Percentiles rank a stretch among this genome's conserved stretches.
Conservation (phyloP, 2,797 vertebrate species). For the Menidia menidia region DNA sequence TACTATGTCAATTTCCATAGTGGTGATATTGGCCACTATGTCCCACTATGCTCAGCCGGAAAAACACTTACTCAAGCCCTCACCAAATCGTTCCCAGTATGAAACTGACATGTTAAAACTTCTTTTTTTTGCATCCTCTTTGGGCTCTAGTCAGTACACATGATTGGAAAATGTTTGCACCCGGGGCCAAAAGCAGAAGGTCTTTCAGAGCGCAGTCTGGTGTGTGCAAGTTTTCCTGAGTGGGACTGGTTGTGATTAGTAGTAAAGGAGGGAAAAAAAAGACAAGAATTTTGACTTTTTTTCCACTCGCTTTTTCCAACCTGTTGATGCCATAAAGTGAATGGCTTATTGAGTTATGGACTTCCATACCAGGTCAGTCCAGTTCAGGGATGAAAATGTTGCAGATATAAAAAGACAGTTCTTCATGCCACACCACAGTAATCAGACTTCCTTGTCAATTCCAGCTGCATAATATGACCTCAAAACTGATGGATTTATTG, state of each 20-base stretch:
- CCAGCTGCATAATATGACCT: conserved; percentile 19
- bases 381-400: conserved; percentile 51
- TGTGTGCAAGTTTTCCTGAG: conserved; percentile 57
- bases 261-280: conserved; percentile 54
- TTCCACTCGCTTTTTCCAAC: conserved; percentile 71
- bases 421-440: conserved; percentile 28
- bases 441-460: conserved; percentile 36
- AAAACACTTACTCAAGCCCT: conserved; percentile 46
- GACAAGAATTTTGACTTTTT: conserved; percentile 69
- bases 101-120: conserved; percentile 47
- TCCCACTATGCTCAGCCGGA: conserved; percentile 49
- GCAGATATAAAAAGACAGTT: conserved; percentile 34
- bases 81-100: conserved; percentile 33
- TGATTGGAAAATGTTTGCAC: conserved; percentile 58
- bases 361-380: conserved; percentile 61
- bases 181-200: conserved; percentile 52
- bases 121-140: conserved; percentile 21
- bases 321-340: conserved; percentile 66
- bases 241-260: conserved; percentile 65
- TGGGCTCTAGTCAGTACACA: conserved; percentile 45
- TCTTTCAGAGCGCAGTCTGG: conserved; percentile 61
- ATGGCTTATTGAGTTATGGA: conserved; percentile 65
- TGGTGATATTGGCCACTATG: neutral
- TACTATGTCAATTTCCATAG: conserved; percentile 19
- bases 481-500: conserved; percentile 25